Base-by-base conservation (phyloP, 2,888 invertebrate genomes). In the Hemithea aestivaria region DNA sequence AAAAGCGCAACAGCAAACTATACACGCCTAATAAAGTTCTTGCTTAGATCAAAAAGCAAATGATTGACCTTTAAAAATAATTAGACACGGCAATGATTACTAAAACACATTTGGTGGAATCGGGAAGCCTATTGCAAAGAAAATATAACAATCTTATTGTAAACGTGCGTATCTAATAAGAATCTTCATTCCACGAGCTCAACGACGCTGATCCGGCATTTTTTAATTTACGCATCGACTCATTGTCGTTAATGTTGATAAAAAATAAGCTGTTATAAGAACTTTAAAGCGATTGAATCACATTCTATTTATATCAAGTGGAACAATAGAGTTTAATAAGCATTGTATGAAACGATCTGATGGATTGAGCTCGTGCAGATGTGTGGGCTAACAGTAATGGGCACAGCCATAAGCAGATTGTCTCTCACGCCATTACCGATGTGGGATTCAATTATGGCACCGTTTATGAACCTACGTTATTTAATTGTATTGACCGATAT, bases 381-480 rank as follows among this genome's bases (percentile, higher is more conserved):
- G 49, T 52, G 47, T 49, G 49, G 43, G 33, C 49, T 16, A 9
- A 7, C 51, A 42, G 26, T 41, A 48, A 34, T 28, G 2, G 42
- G 45, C 27, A 20, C 33, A 34, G 42, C 51, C 52, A 47, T 60
- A 52, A 51, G 40, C 29, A 56, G 40, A 45, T 42, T 46, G 41
- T 41, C 30, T 30, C 37, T 37, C 40, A 35, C 43, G 25, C 53
- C 50, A 40, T 59, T 47, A 48, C 32, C 42, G 43, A 28, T 31
- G 38, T 27, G 43, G 27, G 34, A 35, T 48, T 56, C 55, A 58
- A 62, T n/a, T n/a, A n/a, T 58, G 45, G 43, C 48, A 16, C 16
- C 16, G 5, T 16, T 16, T 16, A 16, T 16, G 35, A 20, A 36
- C 24, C 44, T 44, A 61, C 58, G 63, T 66, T 58, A 60, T 50